Evolutionary conservation across 2,888 invertebrate genomes (phyloP), one percentile per base, ranked within the genome.

Genomic region (Cryptus armator): DNA sequence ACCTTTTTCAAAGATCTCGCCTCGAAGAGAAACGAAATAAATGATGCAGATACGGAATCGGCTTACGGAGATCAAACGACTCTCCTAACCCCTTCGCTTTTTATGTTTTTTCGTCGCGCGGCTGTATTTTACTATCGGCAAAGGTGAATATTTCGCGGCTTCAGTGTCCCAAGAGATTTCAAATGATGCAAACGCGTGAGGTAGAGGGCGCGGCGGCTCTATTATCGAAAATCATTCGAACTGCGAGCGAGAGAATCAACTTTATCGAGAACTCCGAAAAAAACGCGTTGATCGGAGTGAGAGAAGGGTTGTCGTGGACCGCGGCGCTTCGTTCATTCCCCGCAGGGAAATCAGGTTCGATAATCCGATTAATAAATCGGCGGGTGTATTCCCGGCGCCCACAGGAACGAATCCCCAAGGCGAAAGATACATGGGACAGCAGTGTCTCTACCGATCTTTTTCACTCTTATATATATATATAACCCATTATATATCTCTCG

Each of bases 321-420:
- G 62, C 74, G 78, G 89, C 85, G 82, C 79, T 90, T 89, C 88
- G 89, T 90, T 90, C 88, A 89, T 90, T 90, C 90, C 90, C 91
- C 90, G 91, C 88, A 88, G 93, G 93, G 93, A 93, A 93, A 93
- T 93, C 93, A 93, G 91, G 37, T 87, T 89, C 90, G 91, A 92
- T 93, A 93, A 93, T 93, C 91, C 91, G 92, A 93, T 93, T 93
- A 93, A 93, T 93, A 93, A 93, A 93, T 93, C 93, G 92, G 90
- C 91, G 90, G 88, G 87, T 62, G 59, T 87, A 86, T 89, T 87
- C 37, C 37, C 87, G 75, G 70, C 81, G 74, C 78, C 84, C 81
- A 72, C 81, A 84, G 64, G 53, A 44, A 70, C 44, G 81, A 75
- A 81, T 66, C 72, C 37, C 74, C 78, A 64, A 71, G 44, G 71